phyloP scores from a whole-genome alignment of 2,797 vertebrate genomes.

The Danio jaintianensis region DNA sequence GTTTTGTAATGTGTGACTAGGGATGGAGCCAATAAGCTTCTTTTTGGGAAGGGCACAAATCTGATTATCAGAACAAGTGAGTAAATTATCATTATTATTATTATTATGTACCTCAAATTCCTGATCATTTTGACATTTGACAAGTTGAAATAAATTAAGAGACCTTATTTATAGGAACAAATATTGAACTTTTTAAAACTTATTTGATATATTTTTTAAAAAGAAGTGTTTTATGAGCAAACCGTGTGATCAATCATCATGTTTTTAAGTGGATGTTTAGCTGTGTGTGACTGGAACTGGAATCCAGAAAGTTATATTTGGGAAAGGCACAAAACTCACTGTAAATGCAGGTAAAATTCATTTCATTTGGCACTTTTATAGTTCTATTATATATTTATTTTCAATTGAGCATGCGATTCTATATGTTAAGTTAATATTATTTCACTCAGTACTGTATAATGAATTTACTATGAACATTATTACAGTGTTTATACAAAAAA shows the following conservation, averaged over 20 bases:
- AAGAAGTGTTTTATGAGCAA: no score
- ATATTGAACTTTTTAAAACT: no score
- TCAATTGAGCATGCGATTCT: no score
- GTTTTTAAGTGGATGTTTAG: conserved; percentile 48
- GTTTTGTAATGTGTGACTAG: conserved; percentile 46
- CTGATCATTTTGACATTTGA: not conserved
- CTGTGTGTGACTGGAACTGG: conserved; percentile 56
- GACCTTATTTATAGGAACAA: not conserved
- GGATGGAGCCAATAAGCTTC: conserved; percentile 38
- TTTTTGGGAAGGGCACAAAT: conserved; percentile 51
- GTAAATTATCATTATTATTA: not conserved
- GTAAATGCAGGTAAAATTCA: conserved; percentile 18
- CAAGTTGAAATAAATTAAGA: not conserved
- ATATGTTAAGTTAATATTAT: no score
- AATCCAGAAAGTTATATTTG: conserved; percentile 57
- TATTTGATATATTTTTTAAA: no score
- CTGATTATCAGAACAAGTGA: conserved; percentile 51
- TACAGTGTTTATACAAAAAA: no score
- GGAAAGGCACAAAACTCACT: conserved; percentile 55
- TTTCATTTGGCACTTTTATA: no score
- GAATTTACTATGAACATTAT: no score
- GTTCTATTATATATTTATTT: no score
- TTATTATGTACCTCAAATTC: no score
- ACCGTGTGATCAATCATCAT: not conserved
- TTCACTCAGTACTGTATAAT: no score